Evolutionary conservation across 2,888 invertebrate genomes (phyloP).

Genomic region (Lepidochrysops patricia): DNA sequence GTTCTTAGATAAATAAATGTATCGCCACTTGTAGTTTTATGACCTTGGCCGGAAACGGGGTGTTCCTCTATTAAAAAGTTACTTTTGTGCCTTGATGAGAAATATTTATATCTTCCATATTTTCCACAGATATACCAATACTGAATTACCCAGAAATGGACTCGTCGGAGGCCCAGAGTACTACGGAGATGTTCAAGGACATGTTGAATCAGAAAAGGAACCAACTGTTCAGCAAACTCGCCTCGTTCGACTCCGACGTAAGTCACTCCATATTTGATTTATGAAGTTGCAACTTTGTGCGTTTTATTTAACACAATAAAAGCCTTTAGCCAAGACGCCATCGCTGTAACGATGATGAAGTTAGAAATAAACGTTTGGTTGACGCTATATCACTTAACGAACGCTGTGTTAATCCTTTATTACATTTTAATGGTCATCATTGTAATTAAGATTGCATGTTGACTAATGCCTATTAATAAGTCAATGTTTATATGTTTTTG

Average conservation of each 20-base stretch:
- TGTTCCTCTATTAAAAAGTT: too few relatives aligned
- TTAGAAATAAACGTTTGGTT: background rate
- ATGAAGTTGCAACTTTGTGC: constrained; percentile 34
- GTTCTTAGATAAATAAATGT: too few relatives aligned
- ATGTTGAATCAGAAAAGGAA: constrained; percentile 95
- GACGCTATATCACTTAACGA: too few relatives aligned
- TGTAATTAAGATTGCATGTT: too few relatives aligned
- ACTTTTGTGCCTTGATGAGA: too few relatives aligned
- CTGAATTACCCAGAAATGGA: constrained; percentile 77
- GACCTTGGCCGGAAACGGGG: too few relatives aligned
- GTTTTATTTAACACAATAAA: constrained; percentile 27
- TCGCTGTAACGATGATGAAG: background rate
- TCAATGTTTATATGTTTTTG: too few relatives aligned
- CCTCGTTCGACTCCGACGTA: constrained; percentile 94
- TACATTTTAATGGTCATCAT: too few relatives aligned
- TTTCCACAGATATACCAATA: constrained; percentile 66
- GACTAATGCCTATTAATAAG: too few relatives aligned
- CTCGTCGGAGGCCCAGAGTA: constrained; percentile 80
- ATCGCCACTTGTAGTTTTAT: too few relatives aligned
- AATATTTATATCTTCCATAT: too few relatives aligned
- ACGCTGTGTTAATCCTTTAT: too few relatives aligned
- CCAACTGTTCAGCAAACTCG: constrained; percentile 87
- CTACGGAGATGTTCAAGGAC: constrained; percentile 94
- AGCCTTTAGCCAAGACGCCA: background rate
- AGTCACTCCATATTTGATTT: constrained; percentile 50